Percentiles rank a stretch among this genome's conserved stretches.
phyloP scores from a whole-genome alignment of 2,888 invertebrate genomes.

The Hecatera dysodea region DNA sequence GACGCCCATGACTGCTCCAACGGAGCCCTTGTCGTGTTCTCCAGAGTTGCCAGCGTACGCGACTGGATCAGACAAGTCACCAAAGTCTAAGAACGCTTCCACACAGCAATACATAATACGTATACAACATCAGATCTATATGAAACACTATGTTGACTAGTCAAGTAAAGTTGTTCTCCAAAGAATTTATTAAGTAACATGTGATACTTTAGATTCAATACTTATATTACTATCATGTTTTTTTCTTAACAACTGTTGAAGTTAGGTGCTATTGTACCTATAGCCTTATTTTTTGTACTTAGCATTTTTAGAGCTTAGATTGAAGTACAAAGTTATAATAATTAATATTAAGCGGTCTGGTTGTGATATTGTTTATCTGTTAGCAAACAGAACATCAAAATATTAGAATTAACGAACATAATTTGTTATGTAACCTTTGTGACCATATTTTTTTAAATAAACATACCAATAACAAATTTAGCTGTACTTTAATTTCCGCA shows the following conservation, averaged over 20 bases:
- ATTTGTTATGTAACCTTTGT: conserved; percentile 31
- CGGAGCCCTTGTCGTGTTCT: conserved; percentile 83
- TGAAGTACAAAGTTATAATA: conserved; percentile 52
- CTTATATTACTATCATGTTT: conserved; percentile 30
- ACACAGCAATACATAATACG: conserved; percentile 50
- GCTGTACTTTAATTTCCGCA: conserved; percentile 2
- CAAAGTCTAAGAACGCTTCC: conserved; percentile 68
- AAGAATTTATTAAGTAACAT: conserved; percentile 53
- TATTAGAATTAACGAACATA: conserved; percentile 35
- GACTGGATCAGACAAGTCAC: conserved; percentile 83
- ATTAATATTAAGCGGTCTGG: conserved; percentile 26
- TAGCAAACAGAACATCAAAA: conserved; percentile 15
- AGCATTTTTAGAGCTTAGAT: conserved; percentile 34
- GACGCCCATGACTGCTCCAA: conserved; percentile 81
- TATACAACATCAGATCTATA: conserved; percentile 58
- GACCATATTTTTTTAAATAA: conserved; percentile 53
- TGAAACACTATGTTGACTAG: conserved; percentile 61
- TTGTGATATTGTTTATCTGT: conserved; percentile 53
- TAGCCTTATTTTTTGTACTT: conserved; percentile 47
- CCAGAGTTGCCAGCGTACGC: conserved; percentile 78
- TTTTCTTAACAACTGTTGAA: conserved; percentile 38
- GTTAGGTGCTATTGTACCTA: conserved; percentile 24
- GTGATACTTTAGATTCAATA: conserved; percentile 47
- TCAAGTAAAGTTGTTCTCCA: conserved; percentile 59
- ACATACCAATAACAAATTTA: conserved; percentile 14